phyloP scores from a whole-genome alignment of 2,888 invertebrate genomes.

The Antitype chi region DNA sequence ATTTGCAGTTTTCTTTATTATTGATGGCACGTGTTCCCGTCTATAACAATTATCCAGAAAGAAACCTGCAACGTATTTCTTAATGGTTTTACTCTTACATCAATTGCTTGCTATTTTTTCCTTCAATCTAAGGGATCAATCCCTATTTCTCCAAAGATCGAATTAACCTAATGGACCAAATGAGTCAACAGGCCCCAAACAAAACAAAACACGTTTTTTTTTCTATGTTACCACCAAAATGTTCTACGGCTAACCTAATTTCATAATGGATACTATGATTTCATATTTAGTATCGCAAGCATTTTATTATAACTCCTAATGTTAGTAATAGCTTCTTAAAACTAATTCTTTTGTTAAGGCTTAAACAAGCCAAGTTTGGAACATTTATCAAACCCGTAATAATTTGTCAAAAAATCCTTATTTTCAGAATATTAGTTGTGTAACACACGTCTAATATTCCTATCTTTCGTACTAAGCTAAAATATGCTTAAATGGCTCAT shows the following conservation, averaged over 20 bases:
- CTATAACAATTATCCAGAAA: neutral
- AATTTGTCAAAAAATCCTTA: slow-evolving; percentile 58
- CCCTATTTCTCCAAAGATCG: neutral
- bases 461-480: slow-evolving; percentile 22
- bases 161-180: slow-evolving; percentile 8
- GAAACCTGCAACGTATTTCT: slow-evolving; percentile 3
- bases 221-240: slow-evolving; percentile 17
- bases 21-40: neutral
- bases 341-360: slow-evolving; percentile 63
- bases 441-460: slow-evolving; percentile 29
- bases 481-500: slow-evolving; percentile 19
- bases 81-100: slow-evolving; percentile 19
- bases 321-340: slow-evolving; percentile 64
- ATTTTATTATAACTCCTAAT: slow-evolving; percentile 44
- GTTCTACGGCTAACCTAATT: slow-evolving; percentile 46
- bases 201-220: slow-evolving; percentile 13
- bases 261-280: slow-evolving; percentile 41
- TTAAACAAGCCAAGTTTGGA: slow-evolving; percentile 63
- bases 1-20: neutral
- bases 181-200: neutral
- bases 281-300: slow-evolving; percentile 56
- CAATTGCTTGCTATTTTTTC: slow-evolving; percentile 12
- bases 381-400: slow-evolving; percentile 66
- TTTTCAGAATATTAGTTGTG: slow-evolving; percentile 23
- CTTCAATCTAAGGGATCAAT: neutral